These are phyloP conservation scores for Stomorhina lunata DNA, from an alignment of 2,888 invertebrate species.

Conservation along the genomic window DNA sequence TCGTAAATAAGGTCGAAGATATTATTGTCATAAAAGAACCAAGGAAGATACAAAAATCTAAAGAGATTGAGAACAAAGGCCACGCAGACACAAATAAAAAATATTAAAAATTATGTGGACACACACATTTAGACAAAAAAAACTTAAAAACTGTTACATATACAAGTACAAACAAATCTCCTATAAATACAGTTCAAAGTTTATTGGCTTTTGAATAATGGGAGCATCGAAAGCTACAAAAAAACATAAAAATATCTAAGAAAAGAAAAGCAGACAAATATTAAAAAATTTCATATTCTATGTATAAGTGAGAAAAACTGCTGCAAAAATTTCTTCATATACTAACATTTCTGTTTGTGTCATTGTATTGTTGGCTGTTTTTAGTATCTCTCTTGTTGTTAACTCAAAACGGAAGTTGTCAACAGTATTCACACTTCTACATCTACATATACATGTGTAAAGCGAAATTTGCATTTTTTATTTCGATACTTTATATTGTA, in stretches of 20 bases:
- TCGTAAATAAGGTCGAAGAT: conserved; percentile 48
- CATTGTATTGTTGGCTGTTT: not conserved
- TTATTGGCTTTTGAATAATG: conserved; percentile 52
- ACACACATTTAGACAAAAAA: not conserved
- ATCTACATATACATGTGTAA: not conserved
- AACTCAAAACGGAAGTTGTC: conserved; percentile 48
- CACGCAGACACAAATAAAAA: not conserved
- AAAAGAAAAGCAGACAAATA: conserved; percentile 15
- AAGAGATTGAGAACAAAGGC: not conserved
- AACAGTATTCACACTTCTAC: conserved; percentile 5
- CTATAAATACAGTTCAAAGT: conserved; percentile 55
- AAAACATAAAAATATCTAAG: not conserved
- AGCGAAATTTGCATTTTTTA: not conserved
- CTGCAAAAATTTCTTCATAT: not conserved
- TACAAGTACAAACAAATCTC: not conserved
- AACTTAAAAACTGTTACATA: not conserved
- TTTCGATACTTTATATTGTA: conserved; percentile 3
- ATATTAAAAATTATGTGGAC: conserved; percentile 9
- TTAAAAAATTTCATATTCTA: not conserved
- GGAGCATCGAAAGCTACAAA: too few species aligned
- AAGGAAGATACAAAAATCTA: not conserved
- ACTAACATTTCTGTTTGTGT: not conserved
- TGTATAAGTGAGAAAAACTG: not conserved
- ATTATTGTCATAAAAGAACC: conserved; percentile 45
- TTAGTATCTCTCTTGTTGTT: conserved; percentile 7